Evolutionary conservation across 2,888 invertebrate genomes (phyloP), one percentile per base, ranked within the genome.

Genomic region (Caenorhabditis becei): DNA sequence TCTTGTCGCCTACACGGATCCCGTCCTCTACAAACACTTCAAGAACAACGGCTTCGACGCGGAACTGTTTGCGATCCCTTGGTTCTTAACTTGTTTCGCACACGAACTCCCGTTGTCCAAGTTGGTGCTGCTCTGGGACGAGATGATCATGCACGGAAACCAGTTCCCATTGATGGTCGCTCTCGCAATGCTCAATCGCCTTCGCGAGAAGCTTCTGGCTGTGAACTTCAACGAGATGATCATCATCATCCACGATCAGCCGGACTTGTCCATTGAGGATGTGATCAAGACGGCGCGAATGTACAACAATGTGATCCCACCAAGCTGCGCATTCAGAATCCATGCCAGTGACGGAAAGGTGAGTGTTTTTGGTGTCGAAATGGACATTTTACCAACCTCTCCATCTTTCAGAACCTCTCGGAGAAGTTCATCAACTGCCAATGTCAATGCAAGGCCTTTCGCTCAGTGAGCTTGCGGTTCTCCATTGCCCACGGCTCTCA

Each of bases 171-270:
- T 99, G 1, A 96, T 95, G 91, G 95, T 99, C 91, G 83, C 79
- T 3, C 78, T 86, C 18, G 83, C 84, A 4, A 69, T 86, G 37
- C 37, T 86, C 41, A 69, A 62, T 24, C 83, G 82, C 23, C 66
- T 84, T 2, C 59, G 86, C 16, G 77, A 79, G 10, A 70, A 80
- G 54, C 92, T 97, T 8, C 93, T 99, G 2, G 94, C 94, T 7
- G 96, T 96, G 0, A 97, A 97, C 11, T 99, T 99, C 92, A 99
- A 99, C 92, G 99, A 99, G 91, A 98, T 98, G 91, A 99, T 99
- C 87, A 93, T 99, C 47, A 93, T 98, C 24, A 99, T 99, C 92
- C 97, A 97, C n/a, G 98, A 99, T 93, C 93, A 99, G 90, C 98
- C 78, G 79, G 88, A 89, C 70, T 62, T 89, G 11, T 77, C 85